Evolutionary conservation across 2,113 vertebrate species (phyloP).

Genomic region (Diglossa brunneiventris): DNA sequence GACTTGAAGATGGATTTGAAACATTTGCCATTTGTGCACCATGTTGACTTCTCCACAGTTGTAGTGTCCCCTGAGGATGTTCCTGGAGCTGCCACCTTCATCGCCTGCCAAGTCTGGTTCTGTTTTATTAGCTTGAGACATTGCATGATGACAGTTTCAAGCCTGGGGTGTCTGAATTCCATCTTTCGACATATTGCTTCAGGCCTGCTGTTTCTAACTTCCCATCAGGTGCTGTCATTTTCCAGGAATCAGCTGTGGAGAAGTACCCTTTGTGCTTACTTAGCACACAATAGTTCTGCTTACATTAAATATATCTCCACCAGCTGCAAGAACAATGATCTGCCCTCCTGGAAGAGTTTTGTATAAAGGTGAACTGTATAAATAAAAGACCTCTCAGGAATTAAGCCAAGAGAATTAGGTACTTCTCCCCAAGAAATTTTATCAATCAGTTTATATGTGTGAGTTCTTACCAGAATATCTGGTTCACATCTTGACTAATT

Average conservation of each 20-base stretch:
- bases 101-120: background rate
- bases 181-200: conserved; percentile 6
- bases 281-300: background rate
- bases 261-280: background rate
- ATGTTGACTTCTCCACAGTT: background rate
- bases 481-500: background rate
- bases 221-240: conserved; percentile 33
- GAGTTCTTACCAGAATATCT: background rate
- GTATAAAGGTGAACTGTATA: background rate
- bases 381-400: background rate
- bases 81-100: background rate
- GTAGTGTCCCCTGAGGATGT: background rate
- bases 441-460: background rate
- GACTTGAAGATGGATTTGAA: background rate
- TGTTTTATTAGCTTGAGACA: conserved; percentile 33
- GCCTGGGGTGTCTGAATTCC: background rate
- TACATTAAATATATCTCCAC: background rate
- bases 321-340: background rate
- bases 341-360: background rate
- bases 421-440: background rate
- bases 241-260: background rate
- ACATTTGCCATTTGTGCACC: background rate
- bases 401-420: background rate
- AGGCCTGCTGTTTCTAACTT: background rate
- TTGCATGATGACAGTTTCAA: background rate